Evolutionary conservation across 2,797 vertebrate species (phyloP).

Genomic region (Chloroceryle inda): DNA sequence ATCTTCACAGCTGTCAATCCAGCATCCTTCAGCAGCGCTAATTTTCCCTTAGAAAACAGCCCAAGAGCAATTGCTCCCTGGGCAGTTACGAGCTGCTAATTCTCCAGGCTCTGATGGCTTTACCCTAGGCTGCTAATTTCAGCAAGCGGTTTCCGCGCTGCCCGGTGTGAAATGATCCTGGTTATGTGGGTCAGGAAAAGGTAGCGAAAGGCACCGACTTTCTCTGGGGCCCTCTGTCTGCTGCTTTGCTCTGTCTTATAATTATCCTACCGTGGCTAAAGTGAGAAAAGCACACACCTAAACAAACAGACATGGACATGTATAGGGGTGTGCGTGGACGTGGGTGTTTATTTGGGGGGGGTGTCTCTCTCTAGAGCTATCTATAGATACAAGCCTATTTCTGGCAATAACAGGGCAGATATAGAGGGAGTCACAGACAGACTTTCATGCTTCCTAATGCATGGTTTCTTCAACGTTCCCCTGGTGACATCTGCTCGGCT

Average conservation of each 20-base stretch:
- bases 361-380: neutral
- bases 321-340: accelerated
- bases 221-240: neutral
- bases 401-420: neutral
- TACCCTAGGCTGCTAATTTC: neutral
- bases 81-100: slow-evolving; percentile 25
- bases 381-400: neutral
- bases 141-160: neutral
- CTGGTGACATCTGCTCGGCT: neutral
- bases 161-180: neutral
- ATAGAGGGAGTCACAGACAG: neutral
- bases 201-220: neutral
- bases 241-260: neutral
- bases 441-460: neutral
- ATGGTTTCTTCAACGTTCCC: neutral
- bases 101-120: neutral
- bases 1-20: neutral
- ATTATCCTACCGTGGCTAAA: neutral
- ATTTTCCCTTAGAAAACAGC: neutral
- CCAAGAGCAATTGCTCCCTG: neutral
- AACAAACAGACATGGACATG: neutral
- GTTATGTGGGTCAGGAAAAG: neutral
- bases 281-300: neutral
- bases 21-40: neutral
- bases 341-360: neutral